Conservation (phyloP, 2,888 invertebrate genomes). For the Dynastes tityus region DNA sequence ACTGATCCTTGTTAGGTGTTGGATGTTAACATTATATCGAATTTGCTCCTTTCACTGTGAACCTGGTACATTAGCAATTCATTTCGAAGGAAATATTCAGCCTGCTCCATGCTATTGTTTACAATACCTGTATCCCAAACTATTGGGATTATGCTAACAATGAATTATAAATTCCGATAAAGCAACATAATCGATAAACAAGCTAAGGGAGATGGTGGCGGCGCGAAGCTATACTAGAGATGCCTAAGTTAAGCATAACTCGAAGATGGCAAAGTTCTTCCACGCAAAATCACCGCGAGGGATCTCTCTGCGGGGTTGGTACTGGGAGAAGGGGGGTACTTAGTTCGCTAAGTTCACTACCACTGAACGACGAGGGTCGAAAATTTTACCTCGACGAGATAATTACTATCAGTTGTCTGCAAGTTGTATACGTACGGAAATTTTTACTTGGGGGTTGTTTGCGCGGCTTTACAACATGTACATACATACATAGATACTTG, state of each 20-base stretch:
- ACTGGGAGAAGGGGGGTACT: constrained; percentile 11
- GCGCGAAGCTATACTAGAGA: constrained; percentile 11
- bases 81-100: neutral
- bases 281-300: constrained; percentile 1
- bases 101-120: neutral
- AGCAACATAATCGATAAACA: constrained; percentile 29
- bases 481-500: too few species aligned
- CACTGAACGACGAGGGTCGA: too few species aligned
- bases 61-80: too few species aligned
- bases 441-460: too few species aligned
- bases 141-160: constrained; percentile 13
- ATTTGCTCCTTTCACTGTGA: too few species aligned
- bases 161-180: constrained; percentile 20
- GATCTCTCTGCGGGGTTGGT: neutral
- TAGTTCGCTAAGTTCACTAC: constrained; percentile 13
- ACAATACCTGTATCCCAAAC: neutral
- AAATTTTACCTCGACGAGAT: too few species aligned
- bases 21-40: too few species aligned
- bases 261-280: constrained; percentile 5
- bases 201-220: neutral
- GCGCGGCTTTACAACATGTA: too few species aligned
- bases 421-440: too few species aligned
- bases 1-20: too few species aligned
- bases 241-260: constrained; percentile 25
- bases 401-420: too few species aligned